Conservation (phyloP, 2,113 vertebrate species). For the Caloenas nicobarica region DNA sequence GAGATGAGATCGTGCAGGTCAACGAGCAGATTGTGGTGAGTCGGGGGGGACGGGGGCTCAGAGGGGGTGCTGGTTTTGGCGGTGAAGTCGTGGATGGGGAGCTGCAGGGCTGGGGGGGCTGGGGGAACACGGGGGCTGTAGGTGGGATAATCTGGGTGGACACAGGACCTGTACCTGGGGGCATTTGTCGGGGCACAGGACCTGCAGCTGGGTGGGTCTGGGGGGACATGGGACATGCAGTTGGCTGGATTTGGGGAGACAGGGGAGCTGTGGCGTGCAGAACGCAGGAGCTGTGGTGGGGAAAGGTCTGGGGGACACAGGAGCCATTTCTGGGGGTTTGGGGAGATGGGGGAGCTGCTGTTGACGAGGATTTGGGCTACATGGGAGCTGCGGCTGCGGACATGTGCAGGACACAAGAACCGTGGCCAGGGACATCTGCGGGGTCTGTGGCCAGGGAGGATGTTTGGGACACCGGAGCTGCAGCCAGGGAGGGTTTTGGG, state of each 20-base stretch:
- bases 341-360: too few species aligned
- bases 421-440: neutral
- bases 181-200: neutral
- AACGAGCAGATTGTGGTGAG: constrained; percentile 95
- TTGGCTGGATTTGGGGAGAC: too few species aligned
- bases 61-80: neutral
- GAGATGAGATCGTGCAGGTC: constrained; percentile 93
- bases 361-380: too few species aligned
- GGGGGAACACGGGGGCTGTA: fast-evolving
- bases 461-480: too few species aligned
- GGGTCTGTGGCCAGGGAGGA: neutral
- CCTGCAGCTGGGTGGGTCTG: too few species aligned
- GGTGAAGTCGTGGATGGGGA: neutral
- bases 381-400: neutral
- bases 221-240: too few species aligned
- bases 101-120: neutral
- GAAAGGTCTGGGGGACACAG: too few species aligned
- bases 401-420: neutral
- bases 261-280: too few species aligned
- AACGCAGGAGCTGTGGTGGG: too few species aligned
- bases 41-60: fast-evolving
- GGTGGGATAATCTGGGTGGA: neutral
- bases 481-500: too few species aligned
- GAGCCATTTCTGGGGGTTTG: too few species aligned
- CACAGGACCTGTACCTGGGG: too few species aligned